Base-by-base conservation (phyloP, 1,140 invertebrate genomes). In the Camponotus vicinus region DNA sequence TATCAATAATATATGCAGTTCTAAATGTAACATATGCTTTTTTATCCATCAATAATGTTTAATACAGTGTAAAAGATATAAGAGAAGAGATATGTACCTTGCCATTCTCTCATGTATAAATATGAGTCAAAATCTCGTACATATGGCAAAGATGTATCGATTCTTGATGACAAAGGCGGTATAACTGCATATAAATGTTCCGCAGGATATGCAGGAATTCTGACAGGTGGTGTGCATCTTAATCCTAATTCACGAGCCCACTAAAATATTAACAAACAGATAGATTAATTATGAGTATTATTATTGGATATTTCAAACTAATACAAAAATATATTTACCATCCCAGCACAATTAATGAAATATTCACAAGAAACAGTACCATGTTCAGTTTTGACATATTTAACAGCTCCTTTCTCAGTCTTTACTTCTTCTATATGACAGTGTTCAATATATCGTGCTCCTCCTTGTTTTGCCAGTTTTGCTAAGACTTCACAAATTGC, bases 271-370 rank as follows among this genome's bases (percentile, higher is more conserved):
- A 45, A 86, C 45, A 52, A 69, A 83, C 57, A 73, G 70, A 71
- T 7, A 69, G n/a, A 45, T 77, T 66, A 67, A 34, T 66, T 45
- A 63, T 49, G 49, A 69, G 61, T 34, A 37, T 18, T 21, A 40
- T 45, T 40, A 52, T 49, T 57, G 21, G 5, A 1, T 45, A 42
- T 64, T 59, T 78, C 45, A 49, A 42, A 61, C 11, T 45, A 9
- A 27, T 13, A 66, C 2, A 15, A 83, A 49, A 64, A 57, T 57
- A 55, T 42, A 73, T 27, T 94, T 93, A 97, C 96, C 97, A 97
- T 97, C 89, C 97, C 97, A 86, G 97, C 96, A 94, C 97, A 97
- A 93, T 97, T 97, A 8, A 97, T 95, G 92, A 98, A 97, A 93
- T 97, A 97, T 94, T 97, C 96, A 94, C 97, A 97, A 27, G 95